Evolutionary conservation across 2,888 invertebrate species (phyloP).

Genomic region (Morpho deidamia): DNA sequence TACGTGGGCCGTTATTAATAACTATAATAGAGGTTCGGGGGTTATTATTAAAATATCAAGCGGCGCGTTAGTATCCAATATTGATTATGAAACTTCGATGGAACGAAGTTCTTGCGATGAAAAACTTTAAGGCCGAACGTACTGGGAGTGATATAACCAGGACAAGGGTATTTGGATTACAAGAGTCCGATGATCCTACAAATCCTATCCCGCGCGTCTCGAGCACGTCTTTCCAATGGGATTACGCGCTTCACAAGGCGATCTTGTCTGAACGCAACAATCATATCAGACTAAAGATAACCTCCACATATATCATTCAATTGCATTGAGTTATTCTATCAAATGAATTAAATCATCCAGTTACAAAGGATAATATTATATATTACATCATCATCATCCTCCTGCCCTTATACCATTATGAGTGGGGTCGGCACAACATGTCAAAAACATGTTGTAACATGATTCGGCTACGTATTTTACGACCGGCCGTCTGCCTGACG

Average conservation of each 20-base stretch:
- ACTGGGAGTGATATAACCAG: conserved; percentile 31
- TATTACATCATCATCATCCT: too few species aligned
- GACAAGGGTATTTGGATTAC: conserved; percentile 49
- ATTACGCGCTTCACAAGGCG: conserved; percentile 49
- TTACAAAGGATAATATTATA: too few species aligned
- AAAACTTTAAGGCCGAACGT: background rate
- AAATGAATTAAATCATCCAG: too few species aligned
- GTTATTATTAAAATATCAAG: conserved; percentile 23
- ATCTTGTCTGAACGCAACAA: conserved; percentile 48
- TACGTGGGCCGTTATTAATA: conserved; percentile 22
- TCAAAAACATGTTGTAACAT: too few species aligned
- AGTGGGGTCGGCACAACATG: too few species aligned
- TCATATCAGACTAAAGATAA: conserved; percentile 37
- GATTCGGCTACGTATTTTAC: too few species aligned
- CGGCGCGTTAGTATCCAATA: conserved; percentile 15
- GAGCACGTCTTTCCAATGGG: conserved; percentile 57
- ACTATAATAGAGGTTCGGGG: conserved; percentile 17
- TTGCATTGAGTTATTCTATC: too few species aligned
- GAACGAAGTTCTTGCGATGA: background rate
- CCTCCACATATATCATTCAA: background rate
- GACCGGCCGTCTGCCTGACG: too few species aligned
- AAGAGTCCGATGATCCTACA: conserved; percentile 55
- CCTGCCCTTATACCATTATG: too few species aligned
- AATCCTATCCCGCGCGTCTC: conserved; percentile 53
- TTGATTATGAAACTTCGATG: conserved; percentile 19